Percentiles rank a stretch among this genome's conserved stretches.
These are phyloP conservation scores for Drosophila nigritarsus DNA, from an alignment of 2,888 invertebrate genomes.

Conservation along the genomic window DNA sequence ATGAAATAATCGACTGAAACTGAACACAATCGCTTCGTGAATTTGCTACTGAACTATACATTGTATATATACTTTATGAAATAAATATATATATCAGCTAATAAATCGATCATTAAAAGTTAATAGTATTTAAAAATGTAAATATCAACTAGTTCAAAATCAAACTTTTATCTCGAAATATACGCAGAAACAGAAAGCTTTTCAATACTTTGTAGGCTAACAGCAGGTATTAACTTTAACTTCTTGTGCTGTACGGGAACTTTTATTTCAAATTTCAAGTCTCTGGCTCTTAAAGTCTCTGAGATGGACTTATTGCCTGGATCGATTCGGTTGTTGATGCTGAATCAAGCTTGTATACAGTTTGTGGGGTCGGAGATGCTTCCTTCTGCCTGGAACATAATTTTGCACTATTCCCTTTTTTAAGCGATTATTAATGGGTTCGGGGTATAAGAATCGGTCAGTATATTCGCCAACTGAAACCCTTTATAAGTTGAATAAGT, in stretches of 20 bases:
- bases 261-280: too few relatives aligned
- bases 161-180: too few relatives aligned
- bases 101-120: background rate
- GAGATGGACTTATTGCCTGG: background rate
- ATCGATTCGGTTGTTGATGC: background rate
- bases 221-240: too few relatives aligned
- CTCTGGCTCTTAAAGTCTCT: background rate
- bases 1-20: background rate
- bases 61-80: background rate
- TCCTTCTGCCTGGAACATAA: background rate
- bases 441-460: background rate
- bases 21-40: background rate
- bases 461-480: background rate
- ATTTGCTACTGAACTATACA: background rate
- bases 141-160: too few relatives aligned
- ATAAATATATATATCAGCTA: too few relatives aligned
- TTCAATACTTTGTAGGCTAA: too few relatives aligned
- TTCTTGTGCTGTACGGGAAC: too few relatives aligned
- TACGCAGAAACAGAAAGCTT: too few relatives aligned
- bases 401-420: background rate
- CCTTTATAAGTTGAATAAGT: background rate
- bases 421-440: background rate
- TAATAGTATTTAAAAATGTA: too few relatives aligned
- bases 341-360: background rate
- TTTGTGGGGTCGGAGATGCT: background rate